Base-by-base conservation (phyloP, 2,888 invertebrate genomes). In the Drosophila phalerata region DNA sequence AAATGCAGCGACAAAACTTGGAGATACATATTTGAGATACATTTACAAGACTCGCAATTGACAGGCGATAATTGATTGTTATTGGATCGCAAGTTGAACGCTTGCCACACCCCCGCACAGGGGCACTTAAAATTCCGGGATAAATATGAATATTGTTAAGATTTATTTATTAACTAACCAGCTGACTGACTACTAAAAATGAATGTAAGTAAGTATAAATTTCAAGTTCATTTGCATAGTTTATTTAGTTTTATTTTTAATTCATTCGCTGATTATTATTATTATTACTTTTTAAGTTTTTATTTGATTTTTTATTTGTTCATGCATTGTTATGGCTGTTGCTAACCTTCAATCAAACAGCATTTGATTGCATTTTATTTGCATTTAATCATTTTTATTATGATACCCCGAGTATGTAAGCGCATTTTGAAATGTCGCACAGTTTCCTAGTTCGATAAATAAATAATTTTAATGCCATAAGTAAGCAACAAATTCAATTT, bases 1-100 rank as follows among this genome's bases (percentile, higher is more conserved):
- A 84, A 81, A 79, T 68, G 55, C 63, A 73, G 48, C 43, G 63
- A 65, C 67, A 78, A 66, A 79, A 32, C 13, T 25, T 53, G 19
- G 8, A 53, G 52, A 58, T 30, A 30, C 30, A 30, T 55, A 69
- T 61, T 63, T 61, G 65, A 79, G 68, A 73, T 70, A 81, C 64
- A 81, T 67, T 71, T 79, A 76, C 77, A 79, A 76, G 76, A 69
- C 47, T 63, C 73, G 62, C 73, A 62, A 77, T 70, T 81, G 85
- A 80, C 82, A 81, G 72, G 34, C 52, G 76, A 79, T 81, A 81
- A 81, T 81, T 75, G 66, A 85, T 82, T 79, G 73, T 70, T 85
- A 82, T 81, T 72, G 65, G 34, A 47, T 48, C 37, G 58, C 19
- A 45, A 17, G 22, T 32, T 55, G 57, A 48, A 19, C 15, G 49